Percentiles rank a stretch among this genome's conserved stretches.
Conservation (phyloP, 2,888 invertebrate species). For the Teleogryllus oceanicus region DNA sequence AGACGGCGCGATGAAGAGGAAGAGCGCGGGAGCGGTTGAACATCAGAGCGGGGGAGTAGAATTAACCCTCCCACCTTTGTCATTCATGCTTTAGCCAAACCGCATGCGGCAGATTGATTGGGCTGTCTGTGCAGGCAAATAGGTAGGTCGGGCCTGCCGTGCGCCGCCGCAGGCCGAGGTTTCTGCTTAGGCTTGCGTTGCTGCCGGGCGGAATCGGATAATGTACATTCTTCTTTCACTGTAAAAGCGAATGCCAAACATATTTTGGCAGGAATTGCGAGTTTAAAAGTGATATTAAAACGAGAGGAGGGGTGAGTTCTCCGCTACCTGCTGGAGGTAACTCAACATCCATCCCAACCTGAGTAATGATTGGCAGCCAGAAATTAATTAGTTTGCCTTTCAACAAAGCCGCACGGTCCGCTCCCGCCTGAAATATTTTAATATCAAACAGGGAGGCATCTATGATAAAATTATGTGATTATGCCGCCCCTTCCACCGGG, state of each 20-base stretch:
- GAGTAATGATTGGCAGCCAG: slow-evolving; percentile 40
- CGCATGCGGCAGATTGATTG: slow-evolving; percentile 37
- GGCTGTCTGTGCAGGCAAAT: slow-evolving; percentile 31
- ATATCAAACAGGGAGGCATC: slow-evolving; percentile 39
- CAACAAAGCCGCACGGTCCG: slow-evolving; percentile 39
- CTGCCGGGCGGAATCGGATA: slow-evolving; percentile 39
- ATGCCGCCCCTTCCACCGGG: slow-evolving; percentile 26
- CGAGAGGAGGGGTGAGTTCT: slow-evolving; percentile 35
- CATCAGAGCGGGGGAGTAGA: not conserved
- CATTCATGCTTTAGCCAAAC: slow-evolving; percentile 36
- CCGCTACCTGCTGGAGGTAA: slow-evolving; percentile 29
- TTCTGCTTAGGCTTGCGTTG: slow-evolving; percentile 38
- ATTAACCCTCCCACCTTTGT: slow-evolving; percentile 33
- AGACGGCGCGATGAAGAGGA: not conserved
- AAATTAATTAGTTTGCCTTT: slow-evolving; percentile 40
- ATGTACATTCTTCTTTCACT: slow-evolving; percentile 40
- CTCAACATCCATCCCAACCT: slow-evolving; percentile 30
- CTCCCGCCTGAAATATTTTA: slow-evolving; percentile 40
- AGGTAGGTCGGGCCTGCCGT: slow-evolving; percentile 28
- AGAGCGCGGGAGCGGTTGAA: not conserved
- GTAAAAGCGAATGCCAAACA: slow-evolving; percentile 41
- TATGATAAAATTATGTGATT: slow-evolving; percentile 39
- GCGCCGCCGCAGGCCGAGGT: slow-evolving; percentile 37
- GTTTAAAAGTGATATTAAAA: slow-evolving; percentile 41
- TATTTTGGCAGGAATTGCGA: slow-evolving; percentile 40